phyloP scores from a whole-genome alignment of 2,888 invertebrate genomes.

The Mimachlamys varia region DNA sequence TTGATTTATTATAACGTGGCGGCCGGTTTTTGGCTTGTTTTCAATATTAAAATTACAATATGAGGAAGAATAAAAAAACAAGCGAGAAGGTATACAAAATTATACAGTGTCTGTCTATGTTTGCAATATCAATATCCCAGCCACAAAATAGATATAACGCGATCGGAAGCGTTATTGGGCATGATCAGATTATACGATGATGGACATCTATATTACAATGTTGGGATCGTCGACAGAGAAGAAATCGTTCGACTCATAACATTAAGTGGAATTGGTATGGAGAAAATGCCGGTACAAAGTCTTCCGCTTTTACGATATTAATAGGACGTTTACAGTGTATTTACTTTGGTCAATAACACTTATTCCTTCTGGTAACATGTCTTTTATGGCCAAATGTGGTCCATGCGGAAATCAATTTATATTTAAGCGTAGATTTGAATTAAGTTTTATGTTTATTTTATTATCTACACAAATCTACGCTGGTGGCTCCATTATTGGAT shows the following conservation, averaged over 20 bases:
- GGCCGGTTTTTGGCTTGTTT: background rate
- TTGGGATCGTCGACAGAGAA: background rate
- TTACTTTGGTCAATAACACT: background rate
- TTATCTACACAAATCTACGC: background rate
- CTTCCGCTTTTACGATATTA: background rate
- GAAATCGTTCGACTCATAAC: background rate
- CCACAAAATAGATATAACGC: background rate
- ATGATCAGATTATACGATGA: background rate
- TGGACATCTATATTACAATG: background rate
- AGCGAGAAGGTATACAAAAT: background rate
- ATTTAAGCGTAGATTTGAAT: background rate
- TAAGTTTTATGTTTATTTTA: background rate
- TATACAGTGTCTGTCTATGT: background rate
- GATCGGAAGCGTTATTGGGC: background rate
- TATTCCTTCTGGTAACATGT: background rate
- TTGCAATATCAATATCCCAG: background rate
- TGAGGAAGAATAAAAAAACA: background rate
- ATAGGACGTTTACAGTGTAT: background rate
- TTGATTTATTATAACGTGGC: background rate
- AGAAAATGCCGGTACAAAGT: background rate
- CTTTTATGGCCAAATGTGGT: background rate
- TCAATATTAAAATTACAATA: slow-evolving; percentile 18
- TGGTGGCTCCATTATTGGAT: background rate
- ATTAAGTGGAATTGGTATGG: background rate
- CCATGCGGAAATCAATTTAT: background rate